These are phyloP conservation scores for Echiichthys vipera DNA, from an alignment of 2,797 vertebrate species.

Conservation along the genomic window DNA sequence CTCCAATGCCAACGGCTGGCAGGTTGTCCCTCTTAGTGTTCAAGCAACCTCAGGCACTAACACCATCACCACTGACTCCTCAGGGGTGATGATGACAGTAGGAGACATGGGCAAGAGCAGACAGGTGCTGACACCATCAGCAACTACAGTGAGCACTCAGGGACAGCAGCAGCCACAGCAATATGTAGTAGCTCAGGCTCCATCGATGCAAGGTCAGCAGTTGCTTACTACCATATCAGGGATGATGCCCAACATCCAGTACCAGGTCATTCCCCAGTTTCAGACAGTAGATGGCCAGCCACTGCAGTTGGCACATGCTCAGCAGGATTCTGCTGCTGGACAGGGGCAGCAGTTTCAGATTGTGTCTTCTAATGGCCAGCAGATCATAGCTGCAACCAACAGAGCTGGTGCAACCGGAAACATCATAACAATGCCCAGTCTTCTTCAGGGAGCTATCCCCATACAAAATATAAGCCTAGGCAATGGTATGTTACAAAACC, in stretches of 20 bases:
- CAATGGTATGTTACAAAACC: constrained; percentile 91
- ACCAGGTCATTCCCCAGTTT: constrained; percentile 98
- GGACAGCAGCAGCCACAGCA: constrained; percentile 87
- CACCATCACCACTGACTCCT: constrained; percentile 80
- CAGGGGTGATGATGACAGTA: constrained; percentile 76
- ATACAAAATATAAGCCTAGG: constrained; percentile 92
- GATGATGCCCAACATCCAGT: constrained; percentile 95
- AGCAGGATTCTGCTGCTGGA: constrained; percentile 76
- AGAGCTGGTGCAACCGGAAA: constrained; percentile 81
- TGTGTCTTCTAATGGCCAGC: constrained; percentile 88
- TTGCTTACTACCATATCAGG: constrained; percentile 92
- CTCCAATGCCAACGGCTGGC: constrained; percentile 93
- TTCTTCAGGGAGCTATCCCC: constrained; percentile 94
- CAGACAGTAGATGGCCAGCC: constrained; percentile 96
- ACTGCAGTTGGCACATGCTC: constrained; percentile 90
- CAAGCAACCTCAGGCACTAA: constrained; percentile 80
- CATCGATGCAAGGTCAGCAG: constrained; percentile 92
- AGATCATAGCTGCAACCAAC: constrained; percentile 86
- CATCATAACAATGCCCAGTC: constrained; percentile 86
- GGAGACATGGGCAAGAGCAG: constrained; percentile 70
- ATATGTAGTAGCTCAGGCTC: constrained; percentile 90
- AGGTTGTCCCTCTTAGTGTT: constrained; percentile 88
- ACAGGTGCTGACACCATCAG: constrained; percentile 60
- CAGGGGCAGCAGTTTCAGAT: constrained; percentile 86
- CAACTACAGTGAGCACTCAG: constrained; percentile 72